These are phyloP conservation scores for Lepus oiostolus DNA, from an alignment of 2,797 vertebrate species.

Conservation along the genomic window DNA sequence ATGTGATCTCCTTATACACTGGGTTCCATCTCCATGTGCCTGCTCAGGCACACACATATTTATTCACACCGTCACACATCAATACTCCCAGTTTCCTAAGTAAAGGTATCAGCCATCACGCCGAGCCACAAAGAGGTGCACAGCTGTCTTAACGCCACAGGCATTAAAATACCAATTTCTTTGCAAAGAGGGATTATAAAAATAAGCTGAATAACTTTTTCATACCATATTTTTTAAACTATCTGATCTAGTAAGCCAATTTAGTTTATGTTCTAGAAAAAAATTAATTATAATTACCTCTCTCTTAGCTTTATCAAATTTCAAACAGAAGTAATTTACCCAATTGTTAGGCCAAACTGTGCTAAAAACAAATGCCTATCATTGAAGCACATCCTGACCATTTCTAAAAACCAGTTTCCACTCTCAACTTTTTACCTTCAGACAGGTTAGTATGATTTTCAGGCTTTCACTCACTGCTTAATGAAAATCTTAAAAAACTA, in stretches of 20 bases:
- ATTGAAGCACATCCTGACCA: background rate
- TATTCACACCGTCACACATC: background rate
- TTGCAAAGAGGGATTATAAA: slow-evolving; percentile 59
- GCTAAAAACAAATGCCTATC: slow-evolving; percentile 45
- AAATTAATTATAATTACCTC: background rate
- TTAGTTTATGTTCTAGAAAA: slow-evolving; percentile 56
- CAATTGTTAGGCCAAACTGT: slow-evolving; percentile 14
- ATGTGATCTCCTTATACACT: background rate
- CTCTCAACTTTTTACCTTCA: background rate
- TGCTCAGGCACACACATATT: background rate
- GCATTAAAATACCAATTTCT: slow-evolving; percentile 24
- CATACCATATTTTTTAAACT: background rate
- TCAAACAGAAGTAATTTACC: slow-evolving; percentile 43
- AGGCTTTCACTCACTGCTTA: background rate
- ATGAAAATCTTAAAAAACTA: slow-evolving; percentile 44
- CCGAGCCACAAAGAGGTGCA: slow-evolving; percentile 17
- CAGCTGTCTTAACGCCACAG: background rate
- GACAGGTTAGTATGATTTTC: background rate
- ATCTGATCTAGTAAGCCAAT: slow-evolving; percentile 23
- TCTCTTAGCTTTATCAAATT: slow-evolving; percentile 36
- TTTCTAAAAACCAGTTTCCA: slow-evolving; percentile 3
- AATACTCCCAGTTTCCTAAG: slow-evolving; percentile 22
- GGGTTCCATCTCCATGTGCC: background rate
- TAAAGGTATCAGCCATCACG: background rate
- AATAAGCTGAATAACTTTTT: slow-evolving; percentile 38